Conservation (phyloP, 2,888 invertebrate species). For the Caenorhabditis plicata region DNA sequence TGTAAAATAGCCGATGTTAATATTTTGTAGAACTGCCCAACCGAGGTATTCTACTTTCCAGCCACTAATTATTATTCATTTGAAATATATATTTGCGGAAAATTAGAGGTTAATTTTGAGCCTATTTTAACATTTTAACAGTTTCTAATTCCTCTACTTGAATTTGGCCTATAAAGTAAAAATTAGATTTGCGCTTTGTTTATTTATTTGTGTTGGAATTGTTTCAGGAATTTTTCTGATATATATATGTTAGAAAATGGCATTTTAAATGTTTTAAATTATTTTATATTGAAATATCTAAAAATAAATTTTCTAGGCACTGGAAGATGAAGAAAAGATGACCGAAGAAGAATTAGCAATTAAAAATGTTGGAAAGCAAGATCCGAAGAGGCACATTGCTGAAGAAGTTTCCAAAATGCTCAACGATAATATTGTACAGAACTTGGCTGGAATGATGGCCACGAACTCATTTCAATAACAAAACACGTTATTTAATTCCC, state of each 20-base stretch:
- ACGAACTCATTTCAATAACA: conserved; percentile 56
- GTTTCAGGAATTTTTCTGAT: too few relatives aligned
- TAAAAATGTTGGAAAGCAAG: conserved; percentile 93
- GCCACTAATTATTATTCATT: too few relatives aligned
- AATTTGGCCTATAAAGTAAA: too few relatives aligned
- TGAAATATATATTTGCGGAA: too few relatives aligned
- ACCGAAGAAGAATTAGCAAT: conserved; percentile 97
- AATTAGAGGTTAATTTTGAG: too few relatives aligned
- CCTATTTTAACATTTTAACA: too few relatives aligned
- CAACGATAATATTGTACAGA: conserved; percentile 63
- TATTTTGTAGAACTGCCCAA: too few relatives aligned
- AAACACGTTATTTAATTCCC: neutral
- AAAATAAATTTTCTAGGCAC: conserved; percentile 71
- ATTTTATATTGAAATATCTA: conserved; percentile 9
- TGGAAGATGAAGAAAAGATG: conserved; percentile 99
- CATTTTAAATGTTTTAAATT: conserved; percentile 4
- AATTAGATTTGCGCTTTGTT: too few relatives aligned
- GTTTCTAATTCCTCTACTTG: too few relatives aligned
- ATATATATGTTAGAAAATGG: neutral
- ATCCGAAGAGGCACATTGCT: conserved; percentile 97
- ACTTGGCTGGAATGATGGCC: conserved; percentile 60
- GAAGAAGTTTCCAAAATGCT: conserved; percentile 74
- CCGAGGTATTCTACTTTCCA: too few relatives aligned
- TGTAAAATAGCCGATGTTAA: too few relatives aligned
- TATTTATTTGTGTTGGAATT: too few relatives aligned